Base-by-base conservation (phyloP, 2,888 invertebrate species). In the Lithophane ornitopus region DNA sequence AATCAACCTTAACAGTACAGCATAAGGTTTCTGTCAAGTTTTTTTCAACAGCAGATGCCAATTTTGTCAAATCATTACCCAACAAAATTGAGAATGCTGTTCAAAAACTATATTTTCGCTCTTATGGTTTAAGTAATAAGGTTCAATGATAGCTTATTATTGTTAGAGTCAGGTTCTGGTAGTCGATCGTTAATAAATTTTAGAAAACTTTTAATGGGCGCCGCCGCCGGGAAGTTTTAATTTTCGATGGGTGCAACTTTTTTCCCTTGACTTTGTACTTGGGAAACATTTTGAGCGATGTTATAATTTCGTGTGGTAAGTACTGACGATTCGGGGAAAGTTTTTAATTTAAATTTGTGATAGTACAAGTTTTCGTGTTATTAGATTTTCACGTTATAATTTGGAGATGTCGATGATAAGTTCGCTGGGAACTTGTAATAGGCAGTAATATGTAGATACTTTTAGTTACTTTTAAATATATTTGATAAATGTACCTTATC, bases 121-220 rank as follows among this genome's bases (percentile, higher is more conserved):
- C 73, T 75, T 79, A 86, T 9, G 6, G 3, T 12, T 28, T 28
- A 0, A 19, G 16, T 0, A 19, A 68, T 81, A 86, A 75, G 67
- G 76, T 80, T 80, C 22, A 59, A n/a, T 46, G n/a, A 11, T 61
- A 54, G 49, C 11, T 52, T 52, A 9, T 68, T 26, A 44, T 58
- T 1, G 11, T 9, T 0, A 4, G 8, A 75, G 75, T 70, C 52
- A 68, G 66, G 68, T 68, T 72, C 62, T 84, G 75, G 76, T 66
- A 75, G 76, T 80, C 77, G 89, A 89, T 90, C 90, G 91, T 92
- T 93, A 91, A 92, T 93, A 93, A 90, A 91, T 93, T 93, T 91
- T 85, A 81, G 81, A 84, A 88, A 94, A 94, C 91, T 93, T 93
- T 92, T 94, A 93, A 93, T 92, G 91, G 91, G 85, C 89, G 83